Evolutionary conservation across 2,888 invertebrate species (phyloP).

Genomic region (Dryomyza anilis): DNA sequence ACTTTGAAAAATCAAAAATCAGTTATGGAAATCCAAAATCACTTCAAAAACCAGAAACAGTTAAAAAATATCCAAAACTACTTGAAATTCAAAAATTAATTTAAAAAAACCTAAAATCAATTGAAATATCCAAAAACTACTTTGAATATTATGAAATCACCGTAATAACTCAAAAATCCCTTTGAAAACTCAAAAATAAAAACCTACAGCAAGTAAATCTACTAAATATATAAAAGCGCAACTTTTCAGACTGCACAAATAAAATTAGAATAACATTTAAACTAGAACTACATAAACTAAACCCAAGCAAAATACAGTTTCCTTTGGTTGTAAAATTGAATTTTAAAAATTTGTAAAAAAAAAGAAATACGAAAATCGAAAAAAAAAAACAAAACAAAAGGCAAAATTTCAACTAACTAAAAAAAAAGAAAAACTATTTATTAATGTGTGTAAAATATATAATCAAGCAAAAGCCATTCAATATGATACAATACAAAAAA

Average conservation of each 20-base stretch:
- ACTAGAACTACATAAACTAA: not conserved
- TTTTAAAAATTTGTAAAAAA: not conserved
- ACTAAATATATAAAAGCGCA: slow-evolving; percentile 26
- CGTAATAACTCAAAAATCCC: too few relatives aligned
- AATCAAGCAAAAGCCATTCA: slow-evolving; percentile 28
- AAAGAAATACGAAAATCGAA: not conserved
- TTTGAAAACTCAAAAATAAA: too few relatives aligned
- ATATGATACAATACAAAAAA: slow-evolving; percentile 27
- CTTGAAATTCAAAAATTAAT: too few relatives aligned
- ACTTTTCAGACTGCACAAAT: slow-evolving; percentile 47
- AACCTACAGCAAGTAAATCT: too few relatives aligned
- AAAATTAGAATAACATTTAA: not conserved
- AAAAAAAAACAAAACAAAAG: not conserved
- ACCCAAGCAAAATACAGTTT: not conserved
- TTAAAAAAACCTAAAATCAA: too few relatives aligned
- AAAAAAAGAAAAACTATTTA: slow-evolving; percentile 22
- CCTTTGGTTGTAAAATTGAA: not conserved
- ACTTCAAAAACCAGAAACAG: too few relatives aligned
- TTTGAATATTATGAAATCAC: too few relatives aligned
- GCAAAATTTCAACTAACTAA: not conserved
- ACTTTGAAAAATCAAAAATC: too few relatives aligned
- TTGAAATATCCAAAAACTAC: too few relatives aligned
- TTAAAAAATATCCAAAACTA: too few relatives aligned
- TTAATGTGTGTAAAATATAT: slow-evolving; percentile 30
- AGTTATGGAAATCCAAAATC: too few relatives aligned